Conservation (phyloP, 2,797 vertebrate genomes). For the Ataeniobius toweri region DNA sequence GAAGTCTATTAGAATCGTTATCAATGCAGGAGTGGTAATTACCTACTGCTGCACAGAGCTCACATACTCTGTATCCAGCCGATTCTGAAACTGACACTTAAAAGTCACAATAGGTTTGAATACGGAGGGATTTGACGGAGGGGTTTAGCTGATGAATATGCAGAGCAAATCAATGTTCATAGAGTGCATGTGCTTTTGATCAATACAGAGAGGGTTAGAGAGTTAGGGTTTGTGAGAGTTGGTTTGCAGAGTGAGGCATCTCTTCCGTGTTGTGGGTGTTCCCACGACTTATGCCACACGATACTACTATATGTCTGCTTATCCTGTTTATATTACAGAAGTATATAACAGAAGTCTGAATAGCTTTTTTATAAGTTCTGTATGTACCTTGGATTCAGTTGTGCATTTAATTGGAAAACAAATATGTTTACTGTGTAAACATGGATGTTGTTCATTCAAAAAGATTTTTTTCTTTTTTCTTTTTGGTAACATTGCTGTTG, state of each 20-base stretch:
- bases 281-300: neutral
- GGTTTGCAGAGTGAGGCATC: neutral
- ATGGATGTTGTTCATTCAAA: neutral
- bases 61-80: slow-evolving; percentile 51
- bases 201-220: slow-evolving; percentile 17
- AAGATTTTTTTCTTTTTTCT: no score
- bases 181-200: slow-evolving; percentile 29
- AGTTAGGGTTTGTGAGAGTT: neutral
- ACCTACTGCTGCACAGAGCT: slow-evolving; percentile 49
- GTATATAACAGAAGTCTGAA: neutral
- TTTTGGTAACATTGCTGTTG: no score
- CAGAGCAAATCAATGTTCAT: slow-evolving; percentile 40
- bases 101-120: slow-evolving; percentile 38
- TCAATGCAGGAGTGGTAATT: slow-evolving; percentile 75
- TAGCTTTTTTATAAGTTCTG: neutral
- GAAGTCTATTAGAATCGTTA: slow-evolving; percentile 77
- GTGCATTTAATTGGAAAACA: neutral
- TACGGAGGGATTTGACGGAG: neutral
- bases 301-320: neutral
- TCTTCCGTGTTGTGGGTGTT: neutral
- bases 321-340: slow-evolving; percentile 1
- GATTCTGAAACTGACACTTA: slow-evolving; percentile 51
- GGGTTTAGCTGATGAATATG: slow-evolving; percentile 32
- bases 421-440: neutral
- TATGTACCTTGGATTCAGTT: neutral